These are phyloP conservation scores for Entosphenus tridentatus DNA, from an alignment of 2,113 vertebrate species.

Conservation along the genomic window DNA sequence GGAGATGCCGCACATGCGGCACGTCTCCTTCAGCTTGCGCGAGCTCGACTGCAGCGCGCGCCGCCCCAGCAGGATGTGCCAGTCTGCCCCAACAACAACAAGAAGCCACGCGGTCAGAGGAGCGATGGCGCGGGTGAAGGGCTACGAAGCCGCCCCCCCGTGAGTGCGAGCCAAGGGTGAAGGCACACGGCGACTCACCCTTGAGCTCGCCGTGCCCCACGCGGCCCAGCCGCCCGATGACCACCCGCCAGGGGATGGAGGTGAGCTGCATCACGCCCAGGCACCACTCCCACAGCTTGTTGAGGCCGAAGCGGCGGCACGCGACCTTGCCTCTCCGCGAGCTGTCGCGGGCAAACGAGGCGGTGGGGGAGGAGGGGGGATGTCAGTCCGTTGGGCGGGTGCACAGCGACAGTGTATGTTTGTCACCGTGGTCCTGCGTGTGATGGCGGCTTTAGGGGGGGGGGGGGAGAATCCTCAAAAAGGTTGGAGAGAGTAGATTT, in stretches of 20 bases:
- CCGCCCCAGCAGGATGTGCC: slow-evolving; percentile 80
- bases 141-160: not conserved
- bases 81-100: slow-evolving; percentile 32
- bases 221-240: slow-evolving; percentile 77
- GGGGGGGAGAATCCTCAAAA: no score
- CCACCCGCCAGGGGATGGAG: slow-evolving; percentile 79
- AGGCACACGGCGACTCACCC: slow-evolving; percentile 26
- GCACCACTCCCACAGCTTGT: slow-evolving; percentile 94
- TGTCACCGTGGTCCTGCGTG: no score
- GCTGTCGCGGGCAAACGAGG: slow-evolving; percentile 18
- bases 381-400: not conserved
- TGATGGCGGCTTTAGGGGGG: no score
- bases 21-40: slow-evolving; percentile 69
- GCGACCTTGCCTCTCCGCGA: slow-evolving; percentile 63
- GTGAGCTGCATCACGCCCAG: slow-evolving; percentile 84
- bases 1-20: slow-evolving; percentile 79
- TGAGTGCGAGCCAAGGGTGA: not conserved
- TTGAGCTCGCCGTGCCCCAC: slow-evolving; percentile 79
- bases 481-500: no score
- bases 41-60: slow-evolving; percentile 80
- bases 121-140: not conserved
- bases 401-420: not conserved
- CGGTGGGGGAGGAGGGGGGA: not conserved
- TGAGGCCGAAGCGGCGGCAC: slow-evolving; percentile 66
- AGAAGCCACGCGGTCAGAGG: not conserved